These are phyloP conservation scores for Triplophysa yarkandensis DNA, from an alignment of 2,797 vertebrate genomes.

Conservation along the genomic window DNA sequence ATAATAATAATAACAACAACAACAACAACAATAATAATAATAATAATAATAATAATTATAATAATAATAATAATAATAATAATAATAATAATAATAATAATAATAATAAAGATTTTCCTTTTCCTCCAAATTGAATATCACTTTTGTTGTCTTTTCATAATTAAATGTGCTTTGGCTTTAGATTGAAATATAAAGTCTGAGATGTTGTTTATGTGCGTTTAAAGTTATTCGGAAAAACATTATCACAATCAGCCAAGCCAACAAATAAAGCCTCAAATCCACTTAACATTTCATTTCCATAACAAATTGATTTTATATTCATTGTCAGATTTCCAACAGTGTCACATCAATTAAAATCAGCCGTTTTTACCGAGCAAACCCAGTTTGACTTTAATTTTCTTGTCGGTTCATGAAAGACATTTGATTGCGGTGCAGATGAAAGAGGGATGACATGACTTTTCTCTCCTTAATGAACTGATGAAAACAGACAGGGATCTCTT, in stretches of 20 bases:
- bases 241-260: neutral
- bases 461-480: constrained; percentile 19
- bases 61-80: too few species aligned
- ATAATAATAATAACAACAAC: too few species aligned
- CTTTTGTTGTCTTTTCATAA: too few species aligned
- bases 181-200: neutral
- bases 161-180: too few species aligned
- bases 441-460: constrained; percentile 28
- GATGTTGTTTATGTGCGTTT: neutral
- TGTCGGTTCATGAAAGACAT: constrained; percentile 25
- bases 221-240: constrained; percentile 1
- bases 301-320: constrained; percentile 22
- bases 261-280: neutral
- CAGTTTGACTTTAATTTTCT: constrained; percentile 4
- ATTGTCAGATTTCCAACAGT: constrained; percentile 32
- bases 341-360: constrained; percentile 41
- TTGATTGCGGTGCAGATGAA: constrained; percentile 44
- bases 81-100: too few species aligned
- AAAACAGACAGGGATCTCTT: constrained; percentile 12
- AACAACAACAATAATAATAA: too few species aligned
- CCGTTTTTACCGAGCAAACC: neutral
- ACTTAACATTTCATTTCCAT: constrained; percentile 11
- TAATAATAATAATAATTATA: too few species aligned
- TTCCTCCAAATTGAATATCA: too few species aligned
- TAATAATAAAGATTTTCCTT: too few species aligned